Percentiles rank a stretch among this genome's conserved stretches.
Conservation (phyloP, 1,140 invertebrate genomes). For the Leptinotarsa texana region DNA sequence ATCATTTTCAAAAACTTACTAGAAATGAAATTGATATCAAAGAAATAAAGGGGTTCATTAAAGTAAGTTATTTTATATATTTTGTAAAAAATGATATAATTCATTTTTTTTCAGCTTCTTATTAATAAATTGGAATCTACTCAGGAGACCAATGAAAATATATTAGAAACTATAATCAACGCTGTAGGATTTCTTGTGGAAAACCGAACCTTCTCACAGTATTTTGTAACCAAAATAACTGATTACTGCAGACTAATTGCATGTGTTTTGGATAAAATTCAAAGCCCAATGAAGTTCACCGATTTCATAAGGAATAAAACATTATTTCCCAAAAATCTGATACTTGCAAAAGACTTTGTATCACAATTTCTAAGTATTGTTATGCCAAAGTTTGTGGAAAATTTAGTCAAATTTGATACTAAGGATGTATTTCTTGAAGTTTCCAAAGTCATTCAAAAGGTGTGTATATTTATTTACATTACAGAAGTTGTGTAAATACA, state of each 20-base stretch:
- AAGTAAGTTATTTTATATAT: constrained; percentile 28
- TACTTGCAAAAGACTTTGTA: constrained; percentile 36
- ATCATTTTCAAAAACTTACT: constrained; percentile 37
- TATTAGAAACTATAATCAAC: constrained; percentile 30
- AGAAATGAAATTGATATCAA: constrained; percentile 38
- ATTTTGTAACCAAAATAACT: constrained; percentile 43
- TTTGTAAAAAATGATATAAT: not conserved
- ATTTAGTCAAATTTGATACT: constrained; percentile 32
- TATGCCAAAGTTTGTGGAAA: constrained; percentile 32
- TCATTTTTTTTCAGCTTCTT: constrained; percentile 32
- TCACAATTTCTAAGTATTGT: constrained; percentile 38
- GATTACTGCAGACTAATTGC: constrained; percentile 40
- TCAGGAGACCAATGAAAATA: not conserved
- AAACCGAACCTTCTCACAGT: constrained; percentile 40
- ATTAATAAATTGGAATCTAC: constrained; percentile 21
- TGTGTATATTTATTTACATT: constrained; percentile 32
- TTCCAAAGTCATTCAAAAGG: constrained; percentile 42
- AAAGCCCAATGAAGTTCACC: constrained; percentile 20
- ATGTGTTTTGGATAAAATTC: constrained; percentile 27
- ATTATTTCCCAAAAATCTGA: constrained; percentile 36
- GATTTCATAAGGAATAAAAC: constrained; percentile 32
- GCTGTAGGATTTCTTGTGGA: constrained; percentile 24
- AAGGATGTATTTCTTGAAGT: constrained; percentile 38
- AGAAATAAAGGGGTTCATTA: constrained; percentile 32
- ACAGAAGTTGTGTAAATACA: too few relatives aligned